Evolutionary conservation across 2,113 vertebrate genomes (phyloP), one percentile per base, ranked within the genome.

Genomic region (Potamarius usumacintae): DNA sequence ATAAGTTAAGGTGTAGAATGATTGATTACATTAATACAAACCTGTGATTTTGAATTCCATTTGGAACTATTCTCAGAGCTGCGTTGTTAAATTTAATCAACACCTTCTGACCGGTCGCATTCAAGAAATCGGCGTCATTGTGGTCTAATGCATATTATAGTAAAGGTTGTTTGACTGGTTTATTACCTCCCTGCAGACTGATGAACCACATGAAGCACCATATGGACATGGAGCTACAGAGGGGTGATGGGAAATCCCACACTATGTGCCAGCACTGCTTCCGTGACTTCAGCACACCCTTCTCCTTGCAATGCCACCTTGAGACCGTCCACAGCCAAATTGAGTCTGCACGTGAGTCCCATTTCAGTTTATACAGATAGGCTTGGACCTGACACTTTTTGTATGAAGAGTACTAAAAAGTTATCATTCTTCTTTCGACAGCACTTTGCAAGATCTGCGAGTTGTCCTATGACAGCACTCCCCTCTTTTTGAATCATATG

Each of bases 131-230:
- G 9, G 52, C 14, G 10, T 22, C 8, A 50, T 20, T 76, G 42
- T 76, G 48, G 4, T 57, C 52, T 50, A 50, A 25, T 50, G 72
- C 42, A 22, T 50, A 53, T 42, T 42, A 53, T 53, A n/a, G 48
- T 12, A 53, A 53, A 27, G 22, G n/a, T 81, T 58, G 27, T 6
- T 30, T 34, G 7, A 58, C 9, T 25, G 11, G 53, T 62, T 58
- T 55, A 12, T 62, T n/a, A 78, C 86, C 10, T 18, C 25, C 17
- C 8, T 0, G 6, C 80, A 99, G 98, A 91, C 94, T 98, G 90
- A 99, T 99, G 97, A 95, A 96, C 69, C 98, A 99, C 91, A 96
- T 97, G 96, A 96, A 96, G 87, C 94, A 96, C 84, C 98, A 99
- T 0, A 93, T 95, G 22, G 95, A 96, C 17, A 92, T 95, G 85